Evolutionary conservation across 2,113 vertebrate genomes (phyloP), one percentile per base, ranked within the genome.

Genomic region (Phyllopteryx taeniolatus): DNA sequence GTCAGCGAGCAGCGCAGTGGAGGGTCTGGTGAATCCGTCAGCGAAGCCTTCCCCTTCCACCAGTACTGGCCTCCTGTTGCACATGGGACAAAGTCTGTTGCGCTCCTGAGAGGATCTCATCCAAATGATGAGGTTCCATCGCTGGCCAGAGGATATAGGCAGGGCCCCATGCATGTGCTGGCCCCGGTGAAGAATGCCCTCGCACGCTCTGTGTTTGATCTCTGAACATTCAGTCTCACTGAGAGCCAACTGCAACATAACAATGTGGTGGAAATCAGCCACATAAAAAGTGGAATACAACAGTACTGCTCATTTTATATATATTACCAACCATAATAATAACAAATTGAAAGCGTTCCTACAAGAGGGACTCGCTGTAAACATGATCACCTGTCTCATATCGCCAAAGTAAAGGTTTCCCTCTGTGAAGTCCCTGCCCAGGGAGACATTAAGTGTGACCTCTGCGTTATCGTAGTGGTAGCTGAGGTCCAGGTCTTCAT

Each of bases 51-150:
- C 82, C 0, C 93, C 94, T 3, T 92, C 88, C 77, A 94, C 88
- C 80, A 99, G 90, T 0, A 87, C 35, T 0, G 97, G 98, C 5
- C 43, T 81, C 62, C 77, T 77, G 87, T 88, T 80, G 86, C 98
- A 99, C 97, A 99, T 99, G 74, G 97, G 98, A 73, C 98, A 99
- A 7, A 92, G 93, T 11, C 46, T 85, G 87, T 98, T 99, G 1
- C 97, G 94, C 66, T 96, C 74, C 0, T 79, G 61, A 0, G 98
- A 99, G 0, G 95, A 90, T 12, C 96, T 88, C 92, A 98, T 95
- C 97, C 98, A 99, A 47, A 98, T 0, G 2, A 99, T 92, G 49
- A 99, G 95, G 86, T 98, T 99, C 95, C 96, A 98, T 66, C 98
- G 95, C 71, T 95, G 91, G 0, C 98, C 96, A 0, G 93, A 92